Evolutionary conservation across 1,140 invertebrate species (phyloP).

Genomic region (Pomacea maculata): DNA sequence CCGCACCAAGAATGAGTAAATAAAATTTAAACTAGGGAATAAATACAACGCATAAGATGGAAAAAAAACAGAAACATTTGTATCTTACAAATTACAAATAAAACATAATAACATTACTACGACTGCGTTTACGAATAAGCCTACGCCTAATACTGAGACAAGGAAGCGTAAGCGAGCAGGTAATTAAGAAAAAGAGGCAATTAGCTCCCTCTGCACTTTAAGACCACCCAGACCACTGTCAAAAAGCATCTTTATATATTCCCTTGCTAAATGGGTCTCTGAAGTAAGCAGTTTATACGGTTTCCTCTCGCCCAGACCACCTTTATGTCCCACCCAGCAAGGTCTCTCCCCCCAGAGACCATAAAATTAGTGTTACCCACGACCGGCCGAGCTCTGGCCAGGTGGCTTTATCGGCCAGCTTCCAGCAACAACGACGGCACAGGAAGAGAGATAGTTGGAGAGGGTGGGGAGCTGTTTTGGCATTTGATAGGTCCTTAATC

Average conservation of each 20-base stretch:
- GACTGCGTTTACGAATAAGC: background rate
- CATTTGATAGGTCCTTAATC: no score
- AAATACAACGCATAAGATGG: background rate
- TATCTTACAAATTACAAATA: background rate
- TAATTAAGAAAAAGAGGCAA: background rate
- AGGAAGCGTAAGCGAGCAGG: background rate
- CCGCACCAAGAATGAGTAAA: background rate
- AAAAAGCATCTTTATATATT: background rate
- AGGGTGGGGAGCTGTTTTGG: no score
- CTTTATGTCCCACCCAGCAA: no score
- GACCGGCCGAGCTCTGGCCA: no score
- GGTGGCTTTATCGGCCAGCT: no score
- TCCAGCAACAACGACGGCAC: no score
- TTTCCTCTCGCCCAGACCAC: no score
- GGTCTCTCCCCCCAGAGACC: no score
- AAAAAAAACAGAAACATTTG: background rate
- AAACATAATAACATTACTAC: background rate
- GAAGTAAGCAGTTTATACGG: no score
- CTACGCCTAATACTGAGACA: background rate
- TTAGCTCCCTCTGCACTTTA: background rate
- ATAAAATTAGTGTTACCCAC: no score
- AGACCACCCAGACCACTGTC: background rate
- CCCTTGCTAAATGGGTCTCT: background rate
- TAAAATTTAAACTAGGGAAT: background rate
- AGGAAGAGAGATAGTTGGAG: no score